phyloP scores from a whole-genome alignment of 2,797 vertebrate genomes.

The Antennarius maculatus region DNA sequence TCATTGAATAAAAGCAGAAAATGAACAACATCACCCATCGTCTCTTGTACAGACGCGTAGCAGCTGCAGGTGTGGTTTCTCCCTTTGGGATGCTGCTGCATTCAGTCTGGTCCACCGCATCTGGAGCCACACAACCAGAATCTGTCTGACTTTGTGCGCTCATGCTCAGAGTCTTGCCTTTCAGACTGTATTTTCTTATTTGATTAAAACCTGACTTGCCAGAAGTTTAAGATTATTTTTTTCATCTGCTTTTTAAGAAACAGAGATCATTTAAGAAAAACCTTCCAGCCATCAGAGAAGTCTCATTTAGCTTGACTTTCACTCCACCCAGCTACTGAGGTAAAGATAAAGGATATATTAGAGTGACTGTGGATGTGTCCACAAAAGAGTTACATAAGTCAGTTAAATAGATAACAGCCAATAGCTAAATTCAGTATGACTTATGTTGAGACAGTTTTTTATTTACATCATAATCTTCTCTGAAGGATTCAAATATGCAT shows the following conservation, averaged over 20 bases:
- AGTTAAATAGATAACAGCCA: no score
- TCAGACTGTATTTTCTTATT: no score
- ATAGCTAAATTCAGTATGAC: no score
- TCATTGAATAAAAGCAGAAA: constrained; percentile 91
- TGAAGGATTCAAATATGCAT: no score
- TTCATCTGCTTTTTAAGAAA: no score
- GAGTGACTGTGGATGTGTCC: constrained; percentile 1
- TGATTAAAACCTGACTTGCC: no score
- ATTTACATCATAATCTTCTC: no score
- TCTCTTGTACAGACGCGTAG: constrained; percentile 76
- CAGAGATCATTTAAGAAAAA: no score
- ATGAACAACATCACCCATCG: constrained; percentile 88
- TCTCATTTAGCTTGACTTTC: constrained; percentile 3
- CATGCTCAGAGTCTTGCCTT: background rate
- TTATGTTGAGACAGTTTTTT: no score
- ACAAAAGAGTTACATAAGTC: no score
- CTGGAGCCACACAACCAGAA: background rate
- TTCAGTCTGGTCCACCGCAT: constrained; percentile 8
- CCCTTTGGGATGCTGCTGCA: constrained; percentile 38
- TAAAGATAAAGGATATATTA: constrained; percentile 10
- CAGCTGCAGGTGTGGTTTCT: background rate
- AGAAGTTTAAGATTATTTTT: no score
- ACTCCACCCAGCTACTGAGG: constrained; percentile 65
- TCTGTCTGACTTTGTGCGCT: background rate
- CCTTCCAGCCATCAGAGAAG: no score